These are phyloP conservation scores for Chrysogorgia sp. DNA, from an alignment of 92 coral and sea anemone genomes.

Conservation along the genomic window DNA sequence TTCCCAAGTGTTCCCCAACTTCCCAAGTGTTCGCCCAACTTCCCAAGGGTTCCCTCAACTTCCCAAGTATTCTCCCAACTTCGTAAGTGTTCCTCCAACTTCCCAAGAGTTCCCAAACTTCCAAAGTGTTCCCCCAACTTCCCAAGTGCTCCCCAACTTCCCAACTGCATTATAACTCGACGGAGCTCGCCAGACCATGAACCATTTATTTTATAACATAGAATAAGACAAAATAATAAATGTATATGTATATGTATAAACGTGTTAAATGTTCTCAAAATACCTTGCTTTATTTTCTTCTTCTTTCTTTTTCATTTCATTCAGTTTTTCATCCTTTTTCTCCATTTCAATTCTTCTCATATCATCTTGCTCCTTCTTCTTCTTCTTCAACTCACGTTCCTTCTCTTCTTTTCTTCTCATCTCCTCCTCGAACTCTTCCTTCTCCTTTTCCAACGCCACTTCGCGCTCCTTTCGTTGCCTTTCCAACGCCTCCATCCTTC, in stretches of 20 bases:
- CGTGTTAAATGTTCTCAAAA: not conserved
- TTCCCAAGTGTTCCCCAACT: too few species aligned
- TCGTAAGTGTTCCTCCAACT: too few species aligned
- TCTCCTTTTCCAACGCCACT: slow-evolving; percentile 18
- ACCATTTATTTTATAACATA: too few species aligned
- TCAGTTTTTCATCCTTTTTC: not conserved
- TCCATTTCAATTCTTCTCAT: slow-evolving; percentile 12
- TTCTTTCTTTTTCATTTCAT: slow-evolving; percentile 10
- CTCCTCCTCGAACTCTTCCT: slow-evolving; percentile 6
- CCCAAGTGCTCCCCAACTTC: too few species aligned
- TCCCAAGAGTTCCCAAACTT: too few species aligned
- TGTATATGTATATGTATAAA: not conserved
- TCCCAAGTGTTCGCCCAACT: too few species aligned
- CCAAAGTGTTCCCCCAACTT: not conserved
- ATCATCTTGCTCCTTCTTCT: slow-evolving; percentile 15
- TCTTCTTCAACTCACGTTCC: slow-evolving; percentile 15
- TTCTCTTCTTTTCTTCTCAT: slow-evolving; percentile 33
- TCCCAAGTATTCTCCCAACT: too few species aligned
- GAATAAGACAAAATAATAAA: too few species aligned
- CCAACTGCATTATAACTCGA: too few species aligned
- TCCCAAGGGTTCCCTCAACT: too few species aligned
- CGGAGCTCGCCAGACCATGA: too few species aligned
- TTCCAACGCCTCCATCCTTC: slow-evolving; percentile 45
- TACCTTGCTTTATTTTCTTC: slow-evolving; percentile 34
- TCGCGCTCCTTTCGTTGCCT: slow-evolving; percentile 54